These are phyloP conservation scores for Electrona antarctica DNA, from an alignment of 2,113 vertebrate genomes.

Conservation along the genomic window DNA sequence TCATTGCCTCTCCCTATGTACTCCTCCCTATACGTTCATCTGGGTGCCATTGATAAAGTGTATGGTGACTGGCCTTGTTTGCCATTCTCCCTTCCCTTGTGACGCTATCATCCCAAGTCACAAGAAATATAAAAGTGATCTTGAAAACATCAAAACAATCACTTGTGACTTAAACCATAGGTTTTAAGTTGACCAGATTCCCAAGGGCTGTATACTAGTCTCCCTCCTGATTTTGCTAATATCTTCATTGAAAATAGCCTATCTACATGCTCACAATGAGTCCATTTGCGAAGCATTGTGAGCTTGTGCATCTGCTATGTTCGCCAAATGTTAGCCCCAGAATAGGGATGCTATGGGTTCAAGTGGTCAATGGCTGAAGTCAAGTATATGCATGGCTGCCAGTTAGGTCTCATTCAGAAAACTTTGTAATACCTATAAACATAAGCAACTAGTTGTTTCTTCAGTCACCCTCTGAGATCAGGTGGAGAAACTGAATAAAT, in stretches of 20 bases:
- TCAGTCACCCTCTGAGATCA: neutral
- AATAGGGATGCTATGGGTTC: no score
- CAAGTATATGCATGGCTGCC: constrained; percentile 18
- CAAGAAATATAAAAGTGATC: constrained; percentile 28
- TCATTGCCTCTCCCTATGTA: constrained; percentile 5
- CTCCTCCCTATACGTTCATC: constrained; percentile 4
- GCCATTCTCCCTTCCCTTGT: constrained; percentile 23
- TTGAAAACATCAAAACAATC: neutral
- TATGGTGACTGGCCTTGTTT: neutral
- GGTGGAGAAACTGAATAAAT: constrained; percentile 64
- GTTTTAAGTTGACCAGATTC: neutral
- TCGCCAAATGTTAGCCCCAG: no score
- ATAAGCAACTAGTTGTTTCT: constrained; percentile 19
- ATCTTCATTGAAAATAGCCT: no score
- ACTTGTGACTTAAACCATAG: neutral
- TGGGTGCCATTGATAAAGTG: constrained; percentile 15
- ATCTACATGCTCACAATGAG: no score
- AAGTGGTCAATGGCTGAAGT: constrained; percentile 26
- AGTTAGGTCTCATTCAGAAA: neutral
- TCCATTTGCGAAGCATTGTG: no score
- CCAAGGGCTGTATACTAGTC: no score
- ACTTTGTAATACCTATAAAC: neutral
- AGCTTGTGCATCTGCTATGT: no score
- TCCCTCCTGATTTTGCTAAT: no score
- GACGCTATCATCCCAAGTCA: constrained; percentile 33